Conservation (phyloP, 2,888 invertebrate species). For the Drosophila percnosoma region DNA sequence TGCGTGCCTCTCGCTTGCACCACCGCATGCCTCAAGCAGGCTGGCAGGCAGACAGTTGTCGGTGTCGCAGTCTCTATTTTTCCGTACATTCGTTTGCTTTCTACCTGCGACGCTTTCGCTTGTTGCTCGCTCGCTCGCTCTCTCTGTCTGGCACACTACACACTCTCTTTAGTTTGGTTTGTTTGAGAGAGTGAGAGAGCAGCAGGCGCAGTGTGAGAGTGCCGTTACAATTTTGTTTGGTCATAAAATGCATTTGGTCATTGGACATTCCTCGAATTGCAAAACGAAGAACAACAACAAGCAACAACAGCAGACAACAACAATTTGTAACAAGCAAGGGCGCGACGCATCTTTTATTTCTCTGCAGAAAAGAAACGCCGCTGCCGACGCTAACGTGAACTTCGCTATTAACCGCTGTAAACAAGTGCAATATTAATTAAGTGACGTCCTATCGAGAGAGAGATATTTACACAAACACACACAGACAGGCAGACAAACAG, state of each 20-base stretch:
- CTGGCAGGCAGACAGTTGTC: conserved; percentile 9
- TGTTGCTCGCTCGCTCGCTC: conserved; percentile 32
- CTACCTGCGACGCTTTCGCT: conserved; percentile 76
- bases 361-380: conserved; percentile 33
- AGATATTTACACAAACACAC: conserved; percentile 11
- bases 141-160: conserved; percentile 4
- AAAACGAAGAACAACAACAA: conserved; percentile 35
- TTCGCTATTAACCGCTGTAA: conserved; percentile 31
- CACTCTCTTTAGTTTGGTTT: conserved; percentile 13
- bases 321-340: conserved; percentile 28
- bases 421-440: conserved; percentile 66
- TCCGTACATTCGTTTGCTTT: conserved; percentile 60
- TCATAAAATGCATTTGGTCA: conserved; percentile 60
- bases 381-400: conserved; percentile 11
- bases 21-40: conserved; percentile 27
- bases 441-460: conserved; percentile 34
- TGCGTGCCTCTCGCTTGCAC: conserved; percentile 53
- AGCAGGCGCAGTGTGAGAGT: conserved; percentile 40
- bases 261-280: conserved; percentile 52
- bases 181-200: conserved; percentile 12
- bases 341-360: conserved; percentile 20
- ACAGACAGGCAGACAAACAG: conserved; percentile 17
- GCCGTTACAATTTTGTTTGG: conserved; percentile 69
- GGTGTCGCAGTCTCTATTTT: conserved; percentile 14
- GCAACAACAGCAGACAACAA: conserved; percentile 9